phyloP scores from a whole-genome alignment of 2,888 invertebrate species.

The Agrochola litura region DNA sequence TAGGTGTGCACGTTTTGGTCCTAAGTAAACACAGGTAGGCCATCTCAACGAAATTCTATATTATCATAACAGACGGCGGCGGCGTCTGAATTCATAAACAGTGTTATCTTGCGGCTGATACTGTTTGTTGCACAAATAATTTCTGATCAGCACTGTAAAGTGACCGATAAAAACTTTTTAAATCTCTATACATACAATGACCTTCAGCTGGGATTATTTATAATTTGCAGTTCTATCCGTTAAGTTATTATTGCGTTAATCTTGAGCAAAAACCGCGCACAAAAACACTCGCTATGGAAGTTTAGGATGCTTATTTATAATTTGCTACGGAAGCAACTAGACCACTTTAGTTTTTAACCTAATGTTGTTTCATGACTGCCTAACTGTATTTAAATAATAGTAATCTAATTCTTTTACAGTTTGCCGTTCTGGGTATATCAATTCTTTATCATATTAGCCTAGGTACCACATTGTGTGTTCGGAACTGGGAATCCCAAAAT shows the following conservation, averaged over 20 bases:
- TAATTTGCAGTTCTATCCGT: not conserved
- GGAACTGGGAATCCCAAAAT: conserved; percentile 21
- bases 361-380: conserved; percentile 38
- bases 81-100: conserved; percentile 55
- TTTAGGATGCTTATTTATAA: conserved; percentile 45
- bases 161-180: not conserved
- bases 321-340: conserved; percentile 46
- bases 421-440: not conserved
- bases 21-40: conserved; percentile 68
- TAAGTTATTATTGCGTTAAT: conserved; percentile 22
- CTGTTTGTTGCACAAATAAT: conserved; percentile 19
- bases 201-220: not conserved
- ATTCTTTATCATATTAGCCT: conserved; percentile 9
- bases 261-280: conserved; percentile 36
- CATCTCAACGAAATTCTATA: conserved; percentile 62
- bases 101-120: conserved; percentile 43
- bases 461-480: not conserved
- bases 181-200: not conserved
- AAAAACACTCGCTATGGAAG: conserved; percentile 43
- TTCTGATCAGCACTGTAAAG: conserved; percentile 19
- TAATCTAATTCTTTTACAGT: conserved; percentile 30
- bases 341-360: conserved; percentile 37
- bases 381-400: conserved; percentile 56
- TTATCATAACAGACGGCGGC: conserved; percentile 45
- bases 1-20: conserved; percentile 67